Evolutionary conservation across 1,140 invertebrate species (phyloP).

Genomic region (Drosophila funebris): DNA sequence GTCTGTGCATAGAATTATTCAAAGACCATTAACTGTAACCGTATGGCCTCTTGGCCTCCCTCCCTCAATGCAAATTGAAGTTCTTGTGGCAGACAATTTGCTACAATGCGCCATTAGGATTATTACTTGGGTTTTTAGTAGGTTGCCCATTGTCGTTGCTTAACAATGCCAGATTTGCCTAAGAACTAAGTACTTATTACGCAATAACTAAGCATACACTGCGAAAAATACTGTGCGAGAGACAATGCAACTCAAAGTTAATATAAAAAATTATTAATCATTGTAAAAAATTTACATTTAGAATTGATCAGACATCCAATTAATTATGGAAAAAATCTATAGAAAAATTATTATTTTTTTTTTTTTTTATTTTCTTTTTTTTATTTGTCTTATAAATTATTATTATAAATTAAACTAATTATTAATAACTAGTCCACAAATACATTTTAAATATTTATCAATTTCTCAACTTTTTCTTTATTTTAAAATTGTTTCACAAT

Average conservation of each 20-base stretch:
- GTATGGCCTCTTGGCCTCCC: slow-evolving; percentile 26
- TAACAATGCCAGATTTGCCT: slow-evolving; percentile 28
- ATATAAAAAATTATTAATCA: too few species aligned
- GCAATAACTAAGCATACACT: slow-evolving; percentile 29
- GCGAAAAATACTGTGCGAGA: neutral
- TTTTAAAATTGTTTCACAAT: neutral
- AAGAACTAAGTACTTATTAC: slow-evolving; percentile 39
- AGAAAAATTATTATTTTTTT: neutral
- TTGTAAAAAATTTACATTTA: too few species aligned
- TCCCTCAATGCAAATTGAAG: slow-evolving; percentile 40
- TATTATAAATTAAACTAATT: too few species aligned
- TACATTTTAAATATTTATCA: neutral
- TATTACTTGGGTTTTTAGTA: slow-evolving; percentile 26
- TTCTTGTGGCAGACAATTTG: slow-evolving; percentile 29
- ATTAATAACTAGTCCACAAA: too few species aligned
- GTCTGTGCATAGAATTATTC: slow-evolving; percentile 1
- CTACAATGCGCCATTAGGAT: slow-evolving; percentile 38
- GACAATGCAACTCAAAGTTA: too few species aligned
- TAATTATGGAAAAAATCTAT: too few species aligned
- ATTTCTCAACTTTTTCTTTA: neutral
- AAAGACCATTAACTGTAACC: slow-evolving; percentile 25
- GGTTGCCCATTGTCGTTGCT: slow-evolving; percentile 33
- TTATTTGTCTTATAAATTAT: too few species aligned
- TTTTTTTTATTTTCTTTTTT: too few species aligned
- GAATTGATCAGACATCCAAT: too few species aligned